Evolutionary conservation across 2,797 vertebrate genomes (phyloP), one percentile per base, ranked within the genome.

Genomic region (Sandelia bainsii): DNA sequence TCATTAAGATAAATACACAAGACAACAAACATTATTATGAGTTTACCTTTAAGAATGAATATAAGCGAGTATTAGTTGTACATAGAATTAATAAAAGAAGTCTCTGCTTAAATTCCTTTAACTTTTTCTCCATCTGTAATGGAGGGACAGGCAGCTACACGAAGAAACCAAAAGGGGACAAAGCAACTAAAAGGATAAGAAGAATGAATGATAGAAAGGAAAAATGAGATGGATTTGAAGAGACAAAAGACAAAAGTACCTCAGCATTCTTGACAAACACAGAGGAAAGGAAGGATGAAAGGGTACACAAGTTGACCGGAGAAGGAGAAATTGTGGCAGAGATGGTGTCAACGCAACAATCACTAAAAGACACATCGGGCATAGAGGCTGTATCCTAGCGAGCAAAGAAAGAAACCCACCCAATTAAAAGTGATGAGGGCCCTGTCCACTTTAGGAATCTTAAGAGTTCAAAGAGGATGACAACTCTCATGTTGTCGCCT

Each of bases 221-320:
- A 42, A 14, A 27, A 51, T n/a, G 6, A 32, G 1, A 27, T 42
- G 19, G 40, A 56, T 59, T 76, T 25, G 6, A 19, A 56, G 5
- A 52, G 27, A 54, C 1, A 16, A 22, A 48, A 69, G 51, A 50
- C 42, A 68, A 50, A 42, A 62, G 60, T 94, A 95, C 93, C 93
- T 94, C 88, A 12, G 79, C 16, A 40, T 91, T 94, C 87, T 89
- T 94, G 78, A 87, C 86, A 84, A 69, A 93, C 69, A 92, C 62
- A 88, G 92, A 92, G 63, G 89, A 92, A 82, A 92, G 69, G 53
- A 90, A 58, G 72, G 90, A 88, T 20, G 89, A 87, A 72, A 90
- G 71, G 70, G 72, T 25, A 58, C 83, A 60, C 19, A 85, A 60
- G 71, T 79, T 77, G 77, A 82, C 78, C 72, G 86, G 69, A 72